Percentiles rank a stretch among this genome's conserved stretches.
Evolutionary conservation across 2,113 vertebrate species (phyloP).

Genomic region (Oxygymnocypris stewartii): DNA sequence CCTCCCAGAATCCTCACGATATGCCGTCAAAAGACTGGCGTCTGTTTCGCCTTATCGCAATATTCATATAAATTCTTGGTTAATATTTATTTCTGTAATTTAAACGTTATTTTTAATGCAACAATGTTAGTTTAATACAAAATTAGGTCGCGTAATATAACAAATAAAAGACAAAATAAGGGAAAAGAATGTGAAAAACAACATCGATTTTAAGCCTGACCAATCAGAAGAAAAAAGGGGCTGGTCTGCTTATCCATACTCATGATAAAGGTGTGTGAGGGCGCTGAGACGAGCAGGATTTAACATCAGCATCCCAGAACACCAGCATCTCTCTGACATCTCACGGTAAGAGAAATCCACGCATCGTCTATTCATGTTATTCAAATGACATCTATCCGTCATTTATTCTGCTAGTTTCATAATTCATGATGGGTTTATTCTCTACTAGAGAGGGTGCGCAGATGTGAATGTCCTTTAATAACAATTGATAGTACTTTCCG

Average conservation of each 20-base stretch:
- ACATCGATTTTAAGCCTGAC: conserved; percentile 43
- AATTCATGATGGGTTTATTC: not conserved
- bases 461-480: conserved; percentile 14
- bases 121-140: not conserved
- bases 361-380: not conserved
- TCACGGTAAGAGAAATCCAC: conserved; percentile 23
- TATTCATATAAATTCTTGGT: not conserved
- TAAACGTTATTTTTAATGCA: not conserved
- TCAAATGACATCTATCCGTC: not conserved
- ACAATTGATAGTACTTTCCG: not conserved
- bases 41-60: conserved; percentile 23
- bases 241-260: conserved; percentile 61
- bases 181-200: not conserved
- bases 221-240: conserved; percentile 66
- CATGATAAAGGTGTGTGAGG: conserved; percentile 60
- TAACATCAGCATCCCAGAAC: conserved; percentile 8
- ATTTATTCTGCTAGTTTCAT: not conserved
- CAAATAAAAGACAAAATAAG: not conserved
- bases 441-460: not conserved
- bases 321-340: conserved; percentile 12
- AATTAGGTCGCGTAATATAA: not conserved
- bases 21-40: conserved; percentile 1
- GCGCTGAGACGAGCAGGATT: conserved; percentile 23
- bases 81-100: not conserved
- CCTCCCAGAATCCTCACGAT: conserved; percentile 52